A percentile compares a stretch with the other conserved stretches of the same genome.
These are phyloP conservation scores for Pyrgus malvae DNA, from an alignment of 2,888 invertebrate species.

Conservation along the genomic window DNA sequence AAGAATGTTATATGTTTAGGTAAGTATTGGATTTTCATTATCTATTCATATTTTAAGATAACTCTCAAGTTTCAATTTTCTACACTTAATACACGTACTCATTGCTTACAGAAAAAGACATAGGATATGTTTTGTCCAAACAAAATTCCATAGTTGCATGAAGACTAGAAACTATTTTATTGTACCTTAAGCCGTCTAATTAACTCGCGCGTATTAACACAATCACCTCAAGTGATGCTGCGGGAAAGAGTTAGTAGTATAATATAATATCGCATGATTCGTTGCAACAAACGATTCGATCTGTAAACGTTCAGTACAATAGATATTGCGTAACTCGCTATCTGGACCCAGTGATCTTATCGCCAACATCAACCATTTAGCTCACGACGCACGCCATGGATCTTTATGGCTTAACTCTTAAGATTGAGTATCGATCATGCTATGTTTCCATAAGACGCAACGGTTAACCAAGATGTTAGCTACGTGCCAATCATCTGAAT, in stretches of 20 bases:
- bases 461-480: slow-evolving; percentile 9
- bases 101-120: no score
- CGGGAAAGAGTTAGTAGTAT: neutral
- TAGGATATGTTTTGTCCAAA: no score
- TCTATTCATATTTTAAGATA: no score
- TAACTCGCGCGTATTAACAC: neutral
- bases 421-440: slow-evolving; percentile 5
- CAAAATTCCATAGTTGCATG: no score
- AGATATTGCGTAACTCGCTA: slow-evolving; percentile 30
- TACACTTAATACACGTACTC: no score
- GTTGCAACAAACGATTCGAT: slow-evolving; percentile 27
- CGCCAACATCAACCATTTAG: slow-evolving; percentile 14
- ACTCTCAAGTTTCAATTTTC: no score
- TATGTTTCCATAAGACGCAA: neutral
- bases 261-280: slow-evolving; percentile 22
- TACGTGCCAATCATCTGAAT: slow-evolving; percentile 22
- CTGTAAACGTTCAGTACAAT: slow-evolving; percentile 26
- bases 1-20: no score
- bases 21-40: no score
- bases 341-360: slow-evolving; percentile 31
- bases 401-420: neutral
- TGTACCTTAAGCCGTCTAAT: no score
- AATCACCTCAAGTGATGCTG: slow-evolving; percentile 2
- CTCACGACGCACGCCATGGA: neutral
- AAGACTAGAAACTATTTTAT: no score